These are phyloP conservation scores for Valencia hispanica DNA, from an alignment of 2,797 vertebrate species.

Conservation along the genomic window DNA sequence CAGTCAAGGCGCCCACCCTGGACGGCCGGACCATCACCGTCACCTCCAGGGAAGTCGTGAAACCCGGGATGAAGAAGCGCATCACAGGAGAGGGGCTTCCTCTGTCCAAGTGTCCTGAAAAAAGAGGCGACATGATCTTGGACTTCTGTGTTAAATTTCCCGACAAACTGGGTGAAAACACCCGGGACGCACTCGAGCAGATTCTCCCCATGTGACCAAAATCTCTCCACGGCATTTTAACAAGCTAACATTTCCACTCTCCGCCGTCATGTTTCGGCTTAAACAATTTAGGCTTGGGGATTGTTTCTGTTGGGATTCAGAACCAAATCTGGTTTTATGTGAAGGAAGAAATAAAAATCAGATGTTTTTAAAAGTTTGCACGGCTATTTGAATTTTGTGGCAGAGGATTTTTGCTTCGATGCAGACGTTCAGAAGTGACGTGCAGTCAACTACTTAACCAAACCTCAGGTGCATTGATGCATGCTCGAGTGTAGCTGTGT, in stretches of 20 bases:
- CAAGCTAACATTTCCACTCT: constrained; percentile 21
- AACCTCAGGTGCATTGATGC: constrained; percentile 57
- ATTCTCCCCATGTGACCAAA: constrained; percentile 84
- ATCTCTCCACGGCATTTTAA: constrained; percentile 1
- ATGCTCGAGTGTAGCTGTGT: constrained; percentile 43
- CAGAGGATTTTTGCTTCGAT: constrained; percentile 29
- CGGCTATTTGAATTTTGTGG: constrained; percentile 8
- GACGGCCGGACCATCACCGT: constrained; percentile 90
- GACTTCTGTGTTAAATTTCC: constrained; percentile 92
- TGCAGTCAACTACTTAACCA: constrained; percentile 29
- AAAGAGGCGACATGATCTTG: constrained; percentile 90
- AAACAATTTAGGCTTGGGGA: constrained; percentile 26
- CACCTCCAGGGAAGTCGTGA: constrained; percentile 88
- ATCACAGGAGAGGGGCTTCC: constrained; percentile 90
- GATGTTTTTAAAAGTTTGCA: background rate
- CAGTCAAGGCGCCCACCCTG: constrained; percentile 87
- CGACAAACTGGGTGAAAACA: constrained; percentile 83
- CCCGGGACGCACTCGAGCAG: constrained; percentile 84
- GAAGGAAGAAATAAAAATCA: background rate
- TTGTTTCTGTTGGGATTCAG: constrained; percentile 24
- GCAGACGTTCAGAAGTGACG: constrained; percentile 43
- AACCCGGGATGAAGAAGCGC: constrained; percentile 88
- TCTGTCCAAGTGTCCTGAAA: constrained; percentile 87
- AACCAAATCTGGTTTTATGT: constrained; percentile 6
- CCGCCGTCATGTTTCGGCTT: constrained; percentile 7